Evolutionary conservation across 2,797 vertebrate species (phyloP).

Genomic region (Sebastes trivittatus): DNA sequence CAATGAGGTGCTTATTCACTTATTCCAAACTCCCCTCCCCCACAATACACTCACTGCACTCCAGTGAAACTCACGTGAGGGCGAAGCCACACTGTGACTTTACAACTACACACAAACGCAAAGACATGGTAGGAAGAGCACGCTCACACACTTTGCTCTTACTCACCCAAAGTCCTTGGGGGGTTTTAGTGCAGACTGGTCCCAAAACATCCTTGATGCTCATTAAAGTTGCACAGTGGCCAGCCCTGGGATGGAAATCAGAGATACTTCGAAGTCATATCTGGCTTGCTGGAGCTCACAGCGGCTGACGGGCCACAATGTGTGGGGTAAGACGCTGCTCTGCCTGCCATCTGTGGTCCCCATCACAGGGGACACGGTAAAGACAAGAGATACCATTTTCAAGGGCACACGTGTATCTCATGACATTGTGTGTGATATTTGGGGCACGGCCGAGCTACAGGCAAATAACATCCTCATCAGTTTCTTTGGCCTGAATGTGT

Average conservation of each 20-base stretch:
- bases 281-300: slow-evolving; percentile 15
- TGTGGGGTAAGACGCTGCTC: slow-evolving; percentile 7
- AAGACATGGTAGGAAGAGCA: background rate
- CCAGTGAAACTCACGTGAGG: slow-evolving; percentile 60
- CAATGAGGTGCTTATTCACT: slow-evolving; percentile 72
- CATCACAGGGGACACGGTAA: slow-evolving; percentile 37
- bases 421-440: slow-evolving; percentile 74
- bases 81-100: slow-evolving; percentile 50
- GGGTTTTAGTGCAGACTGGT: slow-evolving; percentile 45
- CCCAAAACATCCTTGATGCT: slow-evolving; percentile 57
- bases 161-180: slow-evolving; percentile 54
- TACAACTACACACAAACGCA: slow-evolving; percentile 24
- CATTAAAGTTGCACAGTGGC: slow-evolving; percentile 63
- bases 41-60: slow-evolving; percentile 56
- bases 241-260: slow-evolving; percentile 47
- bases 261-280: slow-evolving; percentile 33
- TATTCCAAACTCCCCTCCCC: slow-evolving; percentile 54
- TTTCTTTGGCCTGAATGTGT: slow-evolving; percentile 74
- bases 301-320: slow-evolving; percentile 9
- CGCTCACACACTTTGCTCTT: slow-evolving; percentile 29
- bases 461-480: slow-evolving; percentile 67
- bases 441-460: slow-evolving; percentile 64
- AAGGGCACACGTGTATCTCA: slow-evolving; percentile 75
- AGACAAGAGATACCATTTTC: slow-evolving; percentile 53
- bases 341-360: slow-evolving; percentile 47